Evolutionary conservation across 1,140 invertebrate genomes (phyloP).

Genomic region (Cyclina sinensis): DNA sequence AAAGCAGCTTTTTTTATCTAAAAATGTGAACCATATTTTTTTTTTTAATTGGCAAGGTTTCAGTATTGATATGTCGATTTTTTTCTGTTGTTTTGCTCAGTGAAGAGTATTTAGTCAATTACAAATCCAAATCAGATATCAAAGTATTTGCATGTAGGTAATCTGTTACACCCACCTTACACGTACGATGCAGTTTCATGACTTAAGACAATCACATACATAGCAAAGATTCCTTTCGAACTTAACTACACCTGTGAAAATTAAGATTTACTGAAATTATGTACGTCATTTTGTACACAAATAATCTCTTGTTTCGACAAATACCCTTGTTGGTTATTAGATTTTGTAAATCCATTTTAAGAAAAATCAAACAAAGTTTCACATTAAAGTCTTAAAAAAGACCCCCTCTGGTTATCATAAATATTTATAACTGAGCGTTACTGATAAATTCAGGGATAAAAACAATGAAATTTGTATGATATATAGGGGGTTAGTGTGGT

Average conservation of each 20-base stretch:
- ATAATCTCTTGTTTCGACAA: background rate
- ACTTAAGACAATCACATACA: too few species aligned
- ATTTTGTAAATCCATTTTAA: constrained; percentile 34
- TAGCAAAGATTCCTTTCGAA: background rate
- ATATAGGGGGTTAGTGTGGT: background rate
- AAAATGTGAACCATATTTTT: too few species aligned
- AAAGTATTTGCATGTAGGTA: too few species aligned
- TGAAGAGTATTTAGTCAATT: too few species aligned
- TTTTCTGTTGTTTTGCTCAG: too few species aligned
- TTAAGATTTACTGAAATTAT: background rate
- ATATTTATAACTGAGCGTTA: background rate
- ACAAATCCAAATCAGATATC: too few species aligned
- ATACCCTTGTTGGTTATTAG: constrained; percentile 43
- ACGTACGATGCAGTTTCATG: too few species aligned
- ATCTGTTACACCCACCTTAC: too few species aligned
- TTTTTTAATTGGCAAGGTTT: too few species aligned
- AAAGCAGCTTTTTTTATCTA: too few species aligned
- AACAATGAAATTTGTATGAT: constrained; percentile 24
- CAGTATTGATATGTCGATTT: too few species aligned
- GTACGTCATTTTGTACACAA: background rate
- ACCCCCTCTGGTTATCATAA: constrained; percentile 42
- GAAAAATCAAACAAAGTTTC: constrained; percentile 42
- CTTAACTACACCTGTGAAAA: background rate
- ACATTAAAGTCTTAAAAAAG: constrained; percentile 59
- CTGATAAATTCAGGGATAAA: constrained; percentile 30